Evolutionary conservation across 2,797 vertebrate genomes (phyloP).

Genomic region (Paramormyrops hopkinsi): DNA sequence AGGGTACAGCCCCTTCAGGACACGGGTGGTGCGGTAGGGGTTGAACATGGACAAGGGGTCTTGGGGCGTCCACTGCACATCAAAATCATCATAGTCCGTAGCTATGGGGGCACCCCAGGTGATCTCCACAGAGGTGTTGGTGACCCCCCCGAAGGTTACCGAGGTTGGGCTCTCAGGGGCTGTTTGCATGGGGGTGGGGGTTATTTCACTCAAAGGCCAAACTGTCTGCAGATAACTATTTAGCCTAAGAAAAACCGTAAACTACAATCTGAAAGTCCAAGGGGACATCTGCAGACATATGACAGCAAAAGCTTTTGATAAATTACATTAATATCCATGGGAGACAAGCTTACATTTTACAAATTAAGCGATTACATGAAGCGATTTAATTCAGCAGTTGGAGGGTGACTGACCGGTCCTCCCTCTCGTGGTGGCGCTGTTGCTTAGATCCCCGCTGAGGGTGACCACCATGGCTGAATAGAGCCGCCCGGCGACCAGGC

Average conservation of each 20-base stretch:
- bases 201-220: not conserved
- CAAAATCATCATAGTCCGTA: conserved; percentile 85
- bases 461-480: conserved; percentile 74
- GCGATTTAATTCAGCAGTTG: not conserved
- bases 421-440: conserved; percentile 59
- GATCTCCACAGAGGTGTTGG: conserved; percentile 84
- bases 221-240: not conserved
- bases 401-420: conserved; percentile 70
- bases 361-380: not conserved
- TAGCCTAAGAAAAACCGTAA: not conserved
- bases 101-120: conserved; percentile 76
- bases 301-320: not conserved
- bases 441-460: conserved; percentile 76
- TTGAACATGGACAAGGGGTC: conserved; percentile 77
- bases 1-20: conserved; percentile 76
- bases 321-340: not conserved
- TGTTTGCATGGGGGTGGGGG: conserved; percentile 37
- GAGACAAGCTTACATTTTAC: not conserved
- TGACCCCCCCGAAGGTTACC: conserved; percentile 75
- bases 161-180: conserved; percentile 75
- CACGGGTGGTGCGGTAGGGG: conserved; percentile 80
- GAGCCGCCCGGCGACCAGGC: conserved; percentile 76
- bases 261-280: not conserved
- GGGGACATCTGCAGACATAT: not conserved
- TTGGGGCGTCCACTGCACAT: conserved; percentile 78